Evolutionary conservation across 2,113 vertebrate genomes (phyloP), one percentile per base, ranked within the genome.

Genomic region (Sarotherodon lohbergeri): DNA sequence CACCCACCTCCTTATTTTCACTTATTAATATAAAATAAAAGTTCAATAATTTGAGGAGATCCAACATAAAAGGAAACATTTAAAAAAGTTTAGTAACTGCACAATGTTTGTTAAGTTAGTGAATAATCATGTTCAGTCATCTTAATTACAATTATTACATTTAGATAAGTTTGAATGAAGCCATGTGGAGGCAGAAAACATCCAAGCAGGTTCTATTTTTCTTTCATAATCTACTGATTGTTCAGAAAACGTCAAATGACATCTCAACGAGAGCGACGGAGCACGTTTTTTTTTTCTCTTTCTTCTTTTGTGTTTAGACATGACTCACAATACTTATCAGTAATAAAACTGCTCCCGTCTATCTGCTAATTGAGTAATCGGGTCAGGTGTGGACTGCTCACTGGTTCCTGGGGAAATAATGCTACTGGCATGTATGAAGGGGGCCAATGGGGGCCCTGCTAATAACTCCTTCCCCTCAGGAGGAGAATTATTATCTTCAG

Each of bases 401-500:
- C 46, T 52, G 46, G 46, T 52, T 78, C 52, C 73, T 78, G 10
- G 46, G 73, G 73, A 0, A 78, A 78, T n/a, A 78, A 78, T 34
- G 0, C 16, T 0, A 4, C 46, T 52, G 46, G 52, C 0, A 0
- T 17, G 41, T 52, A 11, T 0, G 4, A 78, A 34, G 46, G 46
- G 46, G 73, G 27, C 46, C 73, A 34, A 2, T 1, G 6, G 46
- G 43, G 73, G 17, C 73, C 73, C 27, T 2, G 3, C 46, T 78
- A 7, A 8, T 29, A 78, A 52, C 46, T 34, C 27, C 27, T 34
- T 13, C 46, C 46, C 46, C 27, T 78, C 73, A 50, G 46, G 6
- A 78, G 27, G 46, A 41, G 68, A 48, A 27, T 48, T 48, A 73
- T 73, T 19, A 19, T 50, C 16, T 32, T 19, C 71, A 32, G 16